Evolutionary conservation across 2,888 invertebrate genomes (phyloP).

Genomic region (Stramonita haemastoma): DNA sequence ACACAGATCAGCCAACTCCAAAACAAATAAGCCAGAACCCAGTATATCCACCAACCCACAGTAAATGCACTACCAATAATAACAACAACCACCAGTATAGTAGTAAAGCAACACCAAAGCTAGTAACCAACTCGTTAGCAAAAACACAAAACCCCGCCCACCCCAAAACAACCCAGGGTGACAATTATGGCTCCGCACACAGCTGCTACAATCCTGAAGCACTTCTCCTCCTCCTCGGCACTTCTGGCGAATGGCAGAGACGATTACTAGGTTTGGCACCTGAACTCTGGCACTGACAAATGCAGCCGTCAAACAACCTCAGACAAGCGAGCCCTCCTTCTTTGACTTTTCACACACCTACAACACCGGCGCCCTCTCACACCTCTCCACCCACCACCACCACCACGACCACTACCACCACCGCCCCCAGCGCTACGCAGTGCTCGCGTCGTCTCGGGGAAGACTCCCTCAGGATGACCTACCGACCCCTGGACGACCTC

Average conservation of each 20-base stretch:
- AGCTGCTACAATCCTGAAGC: no score
- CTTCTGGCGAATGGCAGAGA: background rate
- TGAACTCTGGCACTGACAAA: background rate
- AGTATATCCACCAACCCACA: background rate
- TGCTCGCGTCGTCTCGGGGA: background rate
- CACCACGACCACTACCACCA: no score
- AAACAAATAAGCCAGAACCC: background rate
- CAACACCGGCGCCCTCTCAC: background rate
- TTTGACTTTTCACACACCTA: background rate
- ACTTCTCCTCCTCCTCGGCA: background rate
- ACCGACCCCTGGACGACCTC: constrained; percentile 13
- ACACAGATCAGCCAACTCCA: no score
- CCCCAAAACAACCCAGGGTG: background rate
- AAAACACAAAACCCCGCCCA: background rate
- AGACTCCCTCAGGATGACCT: background rate
- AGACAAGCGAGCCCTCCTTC: background rate
- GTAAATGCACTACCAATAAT: background rate
- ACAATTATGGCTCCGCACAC: background rate
- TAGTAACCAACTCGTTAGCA: background rate
- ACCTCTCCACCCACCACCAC: no score
- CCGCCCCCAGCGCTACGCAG: background rate
- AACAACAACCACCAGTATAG: background rate
- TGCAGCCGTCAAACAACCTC: background rate
- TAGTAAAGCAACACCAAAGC: no score
- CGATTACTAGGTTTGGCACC: background rate